These are phyloP conservation scores for Rhopalosiphum padi DNA, from an alignment of 1,140 invertebrate species.

Conservation along the genomic window DNA sequence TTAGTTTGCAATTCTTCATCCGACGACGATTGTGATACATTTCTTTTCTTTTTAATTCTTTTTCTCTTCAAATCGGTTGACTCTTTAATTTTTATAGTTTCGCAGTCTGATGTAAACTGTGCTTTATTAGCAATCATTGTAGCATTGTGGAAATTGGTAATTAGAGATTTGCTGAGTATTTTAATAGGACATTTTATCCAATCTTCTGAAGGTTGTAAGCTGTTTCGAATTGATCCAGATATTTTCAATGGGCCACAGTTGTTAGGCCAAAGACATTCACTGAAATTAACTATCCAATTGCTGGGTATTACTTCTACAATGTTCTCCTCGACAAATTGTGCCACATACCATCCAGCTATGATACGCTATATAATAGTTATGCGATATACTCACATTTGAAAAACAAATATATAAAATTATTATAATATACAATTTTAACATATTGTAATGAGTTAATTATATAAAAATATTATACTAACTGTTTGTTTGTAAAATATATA, in stretches of 20 bases:
- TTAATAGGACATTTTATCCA: constrained; percentile 1
- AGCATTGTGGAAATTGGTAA: background rate
- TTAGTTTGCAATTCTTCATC: background rate
- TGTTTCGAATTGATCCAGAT: background rate
- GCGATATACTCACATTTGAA: no score
- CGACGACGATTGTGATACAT: background rate
- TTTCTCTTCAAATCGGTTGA: background rate
- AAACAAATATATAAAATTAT: no score
- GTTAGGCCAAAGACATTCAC: background rate
- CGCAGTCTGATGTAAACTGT: background rate
- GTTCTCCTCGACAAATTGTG: background rate
- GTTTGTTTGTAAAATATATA: no score
- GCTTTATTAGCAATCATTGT: background rate
- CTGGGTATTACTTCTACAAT: background rate
- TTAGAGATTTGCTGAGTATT: background rate
- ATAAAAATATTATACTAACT: no score
- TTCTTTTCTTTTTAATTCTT: background rate
- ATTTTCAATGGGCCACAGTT: background rate
- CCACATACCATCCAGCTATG: no score
- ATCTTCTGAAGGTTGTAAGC: background rate
- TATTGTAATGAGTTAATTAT: no score
- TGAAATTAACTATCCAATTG: background rate
- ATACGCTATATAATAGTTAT: no score
- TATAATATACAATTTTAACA: no score
- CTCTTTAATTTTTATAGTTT: background rate